Conservation (phyloP, 2,888 invertebrate species). For the Callyntrura guangdongensis region DNA sequence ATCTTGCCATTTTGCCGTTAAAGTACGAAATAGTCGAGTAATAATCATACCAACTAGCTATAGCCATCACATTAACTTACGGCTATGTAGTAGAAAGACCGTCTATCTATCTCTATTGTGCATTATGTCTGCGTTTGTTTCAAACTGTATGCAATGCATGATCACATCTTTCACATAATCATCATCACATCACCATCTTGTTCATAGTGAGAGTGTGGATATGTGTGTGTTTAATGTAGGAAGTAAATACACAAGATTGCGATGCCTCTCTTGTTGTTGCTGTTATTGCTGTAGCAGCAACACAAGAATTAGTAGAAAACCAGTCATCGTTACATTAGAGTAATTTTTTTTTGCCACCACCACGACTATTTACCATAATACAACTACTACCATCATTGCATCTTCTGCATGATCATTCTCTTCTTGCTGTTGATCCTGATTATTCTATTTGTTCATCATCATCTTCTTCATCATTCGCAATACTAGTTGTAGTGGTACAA, state of each 20-base stretch:
- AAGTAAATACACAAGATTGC: constrained; percentile 33
- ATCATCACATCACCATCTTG: constrained; percentile 11
- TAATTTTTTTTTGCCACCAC: constrained; percentile 40
- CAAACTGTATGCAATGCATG: constrained; percentile 32
- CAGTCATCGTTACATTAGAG: constrained; percentile 51
- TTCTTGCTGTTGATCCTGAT: constrained; percentile 2
- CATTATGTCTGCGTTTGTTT: not conserved
- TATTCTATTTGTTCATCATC: constrained; percentile 35
- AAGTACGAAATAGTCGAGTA: no score
- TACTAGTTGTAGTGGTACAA: not conserved
- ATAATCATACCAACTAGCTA: no score
- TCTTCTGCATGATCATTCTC: constrained; percentile 25
- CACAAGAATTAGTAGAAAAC: constrained; percentile 37
- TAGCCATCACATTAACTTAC: no score
- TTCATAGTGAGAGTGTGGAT: not conserved
- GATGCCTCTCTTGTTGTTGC: not conserved
- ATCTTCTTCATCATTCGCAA: not conserved
- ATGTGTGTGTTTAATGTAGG: not conserved
- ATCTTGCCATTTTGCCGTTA: no score
- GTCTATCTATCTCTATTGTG: not conserved
- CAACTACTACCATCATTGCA: constrained; percentile 11
- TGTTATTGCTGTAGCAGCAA: not conserved
- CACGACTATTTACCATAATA: not conserved
- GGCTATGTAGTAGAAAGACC: not conserved
- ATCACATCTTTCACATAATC: constrained; percentile 21